Percentiles rank a stretch among this genome's conserved stretches.
Evolutionary conservation across 2,888 invertebrate species (phyloP).

Genomic region (Meganola albula): DNA sequence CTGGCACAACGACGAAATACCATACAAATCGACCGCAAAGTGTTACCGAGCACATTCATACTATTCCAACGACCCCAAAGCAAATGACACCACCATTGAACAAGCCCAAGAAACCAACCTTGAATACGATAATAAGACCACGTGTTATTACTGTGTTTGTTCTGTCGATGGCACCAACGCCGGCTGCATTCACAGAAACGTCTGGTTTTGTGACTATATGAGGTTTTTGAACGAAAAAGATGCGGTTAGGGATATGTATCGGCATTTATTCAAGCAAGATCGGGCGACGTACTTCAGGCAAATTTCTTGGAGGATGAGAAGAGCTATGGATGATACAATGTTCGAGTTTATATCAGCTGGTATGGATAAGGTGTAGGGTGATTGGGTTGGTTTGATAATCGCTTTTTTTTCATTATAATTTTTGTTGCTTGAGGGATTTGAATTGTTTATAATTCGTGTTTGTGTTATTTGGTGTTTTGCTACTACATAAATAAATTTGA

Average conservation of each 20-base stretch:
- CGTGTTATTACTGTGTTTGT: conserved; percentile 59
- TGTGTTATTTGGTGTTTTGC: no score
- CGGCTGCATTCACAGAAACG: conserved; percentile 42
- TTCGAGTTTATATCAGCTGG: conserved; percentile 48
- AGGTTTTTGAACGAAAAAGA: conserved; percentile 31
- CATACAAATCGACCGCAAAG: conserved; percentile 43
- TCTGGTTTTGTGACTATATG: conserved; percentile 53
- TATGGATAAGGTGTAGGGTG: conserved; percentile 28
- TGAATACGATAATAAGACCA: conserved; percentile 31
- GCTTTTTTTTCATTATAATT: conserved; percentile 20
- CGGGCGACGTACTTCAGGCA: conserved; percentile 52
- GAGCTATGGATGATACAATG: conserved; percentile 58
- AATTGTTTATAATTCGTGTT: no score
- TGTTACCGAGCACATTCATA: conserved; percentile 53
- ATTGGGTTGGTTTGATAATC: conserved; percentile 16
- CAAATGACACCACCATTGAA: conserved; percentile 48
- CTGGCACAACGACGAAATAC: conserved; percentile 66
- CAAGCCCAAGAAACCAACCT: conserved; percentile 43
- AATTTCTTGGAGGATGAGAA: conserved; percentile 52
- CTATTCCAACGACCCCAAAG: conserved; percentile 50
- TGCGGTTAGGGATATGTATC: conserved; percentile 38
- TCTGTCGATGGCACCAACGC: conserved; percentile 30
- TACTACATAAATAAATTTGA: no score
- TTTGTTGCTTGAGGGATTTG: conserved; percentile 10
- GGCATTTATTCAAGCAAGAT: conserved; percentile 42